phyloP scores from a whole-genome alignment of 2,113 vertebrate genomes.

The Centropus bengalensis region DNA sequence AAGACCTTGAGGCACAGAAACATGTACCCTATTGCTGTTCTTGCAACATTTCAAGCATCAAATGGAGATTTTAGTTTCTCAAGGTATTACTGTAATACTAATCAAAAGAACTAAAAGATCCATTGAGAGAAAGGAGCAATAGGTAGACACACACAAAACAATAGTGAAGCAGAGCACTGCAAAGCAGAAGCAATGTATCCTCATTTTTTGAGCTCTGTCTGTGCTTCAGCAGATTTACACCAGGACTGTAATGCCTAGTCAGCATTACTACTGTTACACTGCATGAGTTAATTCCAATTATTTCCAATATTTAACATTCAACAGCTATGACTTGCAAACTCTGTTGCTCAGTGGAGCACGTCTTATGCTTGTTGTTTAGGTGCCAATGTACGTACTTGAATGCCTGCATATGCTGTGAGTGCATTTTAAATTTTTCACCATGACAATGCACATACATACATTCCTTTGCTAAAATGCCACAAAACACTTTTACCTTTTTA shows the following conservation, averaged over 20 bases:
- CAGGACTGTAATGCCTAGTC: not conserved
- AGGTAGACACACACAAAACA: not conserved
- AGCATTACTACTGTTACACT: not conserved
- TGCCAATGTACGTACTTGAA: not conserved
- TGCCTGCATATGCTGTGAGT: not conserved
- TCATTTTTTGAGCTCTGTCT: not conserved
- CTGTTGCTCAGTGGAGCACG: not conserved
- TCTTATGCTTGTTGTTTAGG: not conserved
- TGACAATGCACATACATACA: not conserved
- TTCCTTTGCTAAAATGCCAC: not conserved
- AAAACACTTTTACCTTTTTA: not conserved
- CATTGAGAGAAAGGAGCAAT: not conserved
- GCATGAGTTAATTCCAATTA: constrained; percentile 27
- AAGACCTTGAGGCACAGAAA: fast-evolving
- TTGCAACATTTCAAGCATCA: not conserved
- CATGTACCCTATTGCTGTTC: not conserved
- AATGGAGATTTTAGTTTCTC: not conserved
- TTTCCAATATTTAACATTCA: constrained; percentile 23
- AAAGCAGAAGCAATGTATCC: constrained; percentile 15
- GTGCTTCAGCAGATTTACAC: constrained; percentile 3
- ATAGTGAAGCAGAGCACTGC: not conserved
- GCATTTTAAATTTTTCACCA: constrained; percentile 11
- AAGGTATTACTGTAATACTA: not conserved
- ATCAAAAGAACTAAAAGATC: not conserved
- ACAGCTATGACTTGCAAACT: not conserved